phyloP scores from a whole-genome alignment of 2,113 vertebrate genomes.

The Pontoporia blainvillei region DNA sequence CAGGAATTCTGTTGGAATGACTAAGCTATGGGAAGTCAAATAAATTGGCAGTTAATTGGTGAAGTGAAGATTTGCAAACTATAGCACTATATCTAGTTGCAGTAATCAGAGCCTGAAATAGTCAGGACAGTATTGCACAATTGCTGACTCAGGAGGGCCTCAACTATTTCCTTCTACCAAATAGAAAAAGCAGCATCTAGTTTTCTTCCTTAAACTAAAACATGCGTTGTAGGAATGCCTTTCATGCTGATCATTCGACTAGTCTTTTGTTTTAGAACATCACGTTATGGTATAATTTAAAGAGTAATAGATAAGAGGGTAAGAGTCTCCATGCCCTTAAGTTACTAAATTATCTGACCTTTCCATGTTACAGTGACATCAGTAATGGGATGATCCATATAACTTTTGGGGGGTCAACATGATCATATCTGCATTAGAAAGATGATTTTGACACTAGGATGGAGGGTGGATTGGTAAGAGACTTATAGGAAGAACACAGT shows the following conservation, averaged over 20 bases:
- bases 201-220: slow-evolving; percentile 14
- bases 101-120: slow-evolving; percentile 22
- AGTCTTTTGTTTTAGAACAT: background rate
- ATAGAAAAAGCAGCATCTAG: background rate
- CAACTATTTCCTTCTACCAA: slow-evolving; percentile 7
- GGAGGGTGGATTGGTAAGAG: background rate
- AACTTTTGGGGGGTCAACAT: background rate
- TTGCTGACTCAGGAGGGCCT: slow-evolving; percentile 30
- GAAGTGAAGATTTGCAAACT: slow-evolving; percentile 5
- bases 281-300: background rate
- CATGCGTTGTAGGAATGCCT: background rate
- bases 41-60: background rate
- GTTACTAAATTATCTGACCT: background rate
- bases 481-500: background rate
- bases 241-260: background rate
- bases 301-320: background rate
- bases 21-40: background rate
- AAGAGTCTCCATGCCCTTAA: background rate
- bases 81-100: background rate
- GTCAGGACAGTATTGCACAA: slow-evolving; percentile 5
- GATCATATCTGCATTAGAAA: background rate
- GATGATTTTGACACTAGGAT: background rate
- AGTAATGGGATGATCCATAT: background rate
- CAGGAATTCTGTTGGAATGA: background rate
- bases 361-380: background rate